A percentile compares a stretch with the other conserved stretches of the same genome.
Evolutionary conservation across 2,797 vertebrate genomes (phyloP).

Genomic region (Sebastolobus alascanus): DNA sequence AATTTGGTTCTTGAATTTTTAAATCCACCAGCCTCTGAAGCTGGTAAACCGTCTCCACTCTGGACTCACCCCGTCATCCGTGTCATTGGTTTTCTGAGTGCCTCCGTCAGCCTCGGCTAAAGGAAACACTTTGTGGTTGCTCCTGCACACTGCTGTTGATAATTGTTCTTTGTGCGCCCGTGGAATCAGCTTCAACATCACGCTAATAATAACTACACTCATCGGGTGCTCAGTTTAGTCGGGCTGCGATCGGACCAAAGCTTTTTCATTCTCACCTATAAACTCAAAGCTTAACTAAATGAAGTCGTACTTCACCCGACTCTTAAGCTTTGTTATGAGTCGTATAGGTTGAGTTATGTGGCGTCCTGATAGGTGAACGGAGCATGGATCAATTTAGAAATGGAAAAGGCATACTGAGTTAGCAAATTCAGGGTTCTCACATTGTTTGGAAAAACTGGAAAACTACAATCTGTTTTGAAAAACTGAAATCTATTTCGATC

Average conservation of each 20-base stretch:
- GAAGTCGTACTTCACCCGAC: not conserved
- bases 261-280: not conserved
- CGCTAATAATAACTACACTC: not conserved
- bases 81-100: not conserved
- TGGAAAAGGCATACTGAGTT: not conserved
- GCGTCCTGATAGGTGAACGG: not conserved
- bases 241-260: no score
- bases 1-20: not conserved
- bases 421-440: not conserved
- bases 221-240: not conserved
- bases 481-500: not conserved
- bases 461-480: not conserved
- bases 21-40: not conserved
- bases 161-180: conserved; percentile 28
- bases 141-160: conserved; percentile 43
- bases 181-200: conserved; percentile 45
- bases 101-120: conserved; percentile 24
- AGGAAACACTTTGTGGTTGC: conserved; percentile 32
- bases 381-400: not conserved
- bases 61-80: no score
- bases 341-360: not conserved
- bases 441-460: not conserved
- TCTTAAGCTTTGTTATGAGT: not conserved
- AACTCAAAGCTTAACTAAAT: not conserved
- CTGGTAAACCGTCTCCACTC: not conserved